These are phyloP conservation scores for Hydrolagus affinis DNA, from an alignment of 2,113 vertebrate species.

Conservation along the genomic window DNA sequence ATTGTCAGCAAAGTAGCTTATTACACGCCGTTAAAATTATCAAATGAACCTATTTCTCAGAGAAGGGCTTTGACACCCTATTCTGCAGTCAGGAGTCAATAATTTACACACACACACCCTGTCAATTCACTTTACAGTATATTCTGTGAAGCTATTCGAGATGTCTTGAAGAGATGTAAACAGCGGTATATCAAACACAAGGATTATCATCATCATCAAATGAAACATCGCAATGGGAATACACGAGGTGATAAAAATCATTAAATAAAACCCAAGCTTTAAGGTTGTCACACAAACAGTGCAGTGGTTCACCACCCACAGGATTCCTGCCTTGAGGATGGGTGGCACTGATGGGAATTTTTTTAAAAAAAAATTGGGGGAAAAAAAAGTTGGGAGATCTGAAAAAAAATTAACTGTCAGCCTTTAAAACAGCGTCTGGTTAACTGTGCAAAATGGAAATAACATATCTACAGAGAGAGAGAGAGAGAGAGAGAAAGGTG, in stretches of 20 bases:
- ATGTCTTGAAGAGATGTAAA: no score
- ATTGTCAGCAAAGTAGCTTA: constrained; percentile 3
- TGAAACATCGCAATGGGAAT: constrained; percentile 14
- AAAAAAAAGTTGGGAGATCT: background rate
- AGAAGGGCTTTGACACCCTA: constrained; percentile 3
- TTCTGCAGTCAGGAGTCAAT: background rate
- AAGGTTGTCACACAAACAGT: background rate
- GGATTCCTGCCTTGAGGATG: background rate
- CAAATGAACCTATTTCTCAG: background rate
- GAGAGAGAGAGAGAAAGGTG: no score
- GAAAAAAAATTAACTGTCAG: background rate
- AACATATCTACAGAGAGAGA: no score
- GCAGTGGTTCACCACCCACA: background rate
- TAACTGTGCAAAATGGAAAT: no score
- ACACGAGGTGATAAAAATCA: background rate
- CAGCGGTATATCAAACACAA: no score
- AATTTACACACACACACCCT: no score
- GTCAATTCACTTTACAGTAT: no score
- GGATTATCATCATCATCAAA: no score
- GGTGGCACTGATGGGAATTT: no score
- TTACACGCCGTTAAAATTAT: constrained; percentile 2
- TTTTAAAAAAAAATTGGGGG: no score
- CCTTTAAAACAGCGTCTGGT: background rate
- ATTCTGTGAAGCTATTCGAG: no score
- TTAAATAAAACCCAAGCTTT: constrained; percentile 5